These are phyloP conservation scores for Ennomos erosarius DNA, from an alignment of 2,888 invertebrate species.

Conservation along the genomic window DNA sequence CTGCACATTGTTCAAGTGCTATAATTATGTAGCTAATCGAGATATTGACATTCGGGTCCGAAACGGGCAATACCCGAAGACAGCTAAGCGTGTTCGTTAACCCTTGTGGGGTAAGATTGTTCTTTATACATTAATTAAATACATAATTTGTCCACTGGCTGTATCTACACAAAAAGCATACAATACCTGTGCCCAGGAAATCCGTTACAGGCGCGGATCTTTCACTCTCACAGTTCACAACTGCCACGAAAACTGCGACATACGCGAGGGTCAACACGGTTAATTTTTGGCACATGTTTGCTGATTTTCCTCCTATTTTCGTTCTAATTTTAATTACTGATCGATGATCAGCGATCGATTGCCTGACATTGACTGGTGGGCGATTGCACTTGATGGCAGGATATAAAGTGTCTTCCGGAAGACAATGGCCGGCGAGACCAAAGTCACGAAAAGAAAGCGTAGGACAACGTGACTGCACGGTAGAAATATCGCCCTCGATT, in stretches of 20 bases:
- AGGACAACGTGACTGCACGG: constrained; percentile 77
- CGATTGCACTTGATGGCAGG: constrained; percentile 68
- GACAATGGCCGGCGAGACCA: constrained; percentile 78
- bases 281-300: constrained; percentile 72
- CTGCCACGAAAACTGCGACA: constrained; percentile 65
- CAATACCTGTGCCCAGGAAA: constrained; percentile 65
- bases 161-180: neutral
- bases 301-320: constrained; percentile 27
- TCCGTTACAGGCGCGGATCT: constrained; percentile 50
- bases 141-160: no score
- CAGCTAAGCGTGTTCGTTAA: no score
- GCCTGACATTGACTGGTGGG: constrained; percentile 72
- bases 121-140: no score
- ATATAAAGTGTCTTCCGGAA: constrained; percentile 80
- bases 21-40: no score
- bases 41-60: no score
- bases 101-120: no score
- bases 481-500: constrained; percentile 78
- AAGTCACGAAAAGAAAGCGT: constrained; percentile 80
- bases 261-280: constrained; percentile 67
- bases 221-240: constrained; percentile 67
- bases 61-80: no score
- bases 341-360: constrained; percentile 57
- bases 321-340: constrained; percentile 41
- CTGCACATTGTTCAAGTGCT: no score